Evolutionary conservation across 2,113 vertebrate genomes (phyloP).

Genomic region (Rhegmatorhina hoffmannsi): DNA sequence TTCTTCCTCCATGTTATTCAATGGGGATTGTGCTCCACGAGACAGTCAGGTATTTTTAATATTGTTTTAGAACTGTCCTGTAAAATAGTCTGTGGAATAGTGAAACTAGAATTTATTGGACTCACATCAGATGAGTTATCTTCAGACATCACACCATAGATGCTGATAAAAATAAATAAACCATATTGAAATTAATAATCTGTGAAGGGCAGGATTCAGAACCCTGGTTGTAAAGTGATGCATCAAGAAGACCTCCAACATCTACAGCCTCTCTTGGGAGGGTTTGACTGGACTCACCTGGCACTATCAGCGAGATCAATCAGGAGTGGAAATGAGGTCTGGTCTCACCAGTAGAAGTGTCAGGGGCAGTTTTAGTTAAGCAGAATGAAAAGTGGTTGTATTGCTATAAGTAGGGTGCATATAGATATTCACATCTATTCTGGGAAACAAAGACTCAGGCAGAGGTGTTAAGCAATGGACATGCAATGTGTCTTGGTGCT

Average conservation of each 20-base stretch:
- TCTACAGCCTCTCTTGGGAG: not conserved
- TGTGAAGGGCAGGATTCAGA: not conserved
- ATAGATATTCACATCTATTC: not conserved
- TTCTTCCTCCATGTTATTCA: not conserved
- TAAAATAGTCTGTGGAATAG: not conserved
- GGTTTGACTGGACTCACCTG: not conserved
- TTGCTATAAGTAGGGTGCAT: not conserved
- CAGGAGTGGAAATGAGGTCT: not conserved
- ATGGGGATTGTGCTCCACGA: not conserved
- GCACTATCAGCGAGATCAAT: not conserved
- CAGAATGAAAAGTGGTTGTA: not conserved
- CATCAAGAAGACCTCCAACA: not conserved
- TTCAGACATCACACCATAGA: not conserved
- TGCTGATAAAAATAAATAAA: not conserved
- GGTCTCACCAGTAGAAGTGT: not conserved
- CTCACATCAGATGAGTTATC: not conserved
- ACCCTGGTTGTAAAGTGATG: not conserved
- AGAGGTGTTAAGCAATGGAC: not conserved
- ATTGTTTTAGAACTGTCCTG: not conserved
- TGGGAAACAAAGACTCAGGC: not conserved
- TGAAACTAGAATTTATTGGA: not conserved
- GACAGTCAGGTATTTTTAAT: accelerated
- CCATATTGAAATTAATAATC: not conserved
- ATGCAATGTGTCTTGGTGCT: not conserved
- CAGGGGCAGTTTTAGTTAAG: not conserved